phyloP scores from a whole-genome alignment of 2,888 invertebrate species.

The Ischnus inquisitorius region DNA sequence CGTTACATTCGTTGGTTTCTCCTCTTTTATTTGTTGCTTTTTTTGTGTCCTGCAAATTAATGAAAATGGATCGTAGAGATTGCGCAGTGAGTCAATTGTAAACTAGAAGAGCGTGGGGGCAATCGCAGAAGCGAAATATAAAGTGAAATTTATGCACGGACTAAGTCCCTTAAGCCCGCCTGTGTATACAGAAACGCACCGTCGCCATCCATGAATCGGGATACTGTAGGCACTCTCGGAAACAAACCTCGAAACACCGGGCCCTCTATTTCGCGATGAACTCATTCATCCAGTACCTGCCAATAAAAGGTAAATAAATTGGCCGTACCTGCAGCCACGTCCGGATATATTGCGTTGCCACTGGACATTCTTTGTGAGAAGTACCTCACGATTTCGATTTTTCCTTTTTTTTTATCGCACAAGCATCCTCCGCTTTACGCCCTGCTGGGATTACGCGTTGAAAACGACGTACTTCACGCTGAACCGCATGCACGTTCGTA shows the following conservation, averaged over 20 bases:
- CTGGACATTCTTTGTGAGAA: conserved; percentile 46
- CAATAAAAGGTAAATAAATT: conserved; percentile 83
- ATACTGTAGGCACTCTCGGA: neutral
- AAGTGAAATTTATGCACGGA: conserved; percentile 51
- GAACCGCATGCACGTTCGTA: neutral
- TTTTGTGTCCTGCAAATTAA: neutral
- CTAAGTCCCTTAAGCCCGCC: conserved; percentile 54
- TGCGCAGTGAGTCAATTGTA: conserved; percentile 17
- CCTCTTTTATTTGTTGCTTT: neutral
- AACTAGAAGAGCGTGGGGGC: conserved; percentile 9
- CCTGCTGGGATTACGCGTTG: conserved; percentile 32
- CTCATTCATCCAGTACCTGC: conserved; percentile 79
- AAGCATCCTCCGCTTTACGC: conserved; percentile 1
- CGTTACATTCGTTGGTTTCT: conserved; percentile 9
- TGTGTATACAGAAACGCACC: neutral
- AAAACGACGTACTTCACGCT: conserved; percentile 33
- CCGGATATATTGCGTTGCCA: conserved; percentile 72
- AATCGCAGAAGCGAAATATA: conserved; percentile 37
- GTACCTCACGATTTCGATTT: neutral
- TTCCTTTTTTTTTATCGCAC: conserved; percentile 29
- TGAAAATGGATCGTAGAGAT: conserved; percentile 9
- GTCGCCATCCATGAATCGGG: conserved; percentile 19
- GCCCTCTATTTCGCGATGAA: conserved; percentile 69
- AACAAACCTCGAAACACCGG: conserved; percentile 34
- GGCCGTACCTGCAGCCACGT: conserved; percentile 70